Conservation (phyloP, 2,888 invertebrate genomes). For the Dione vanillae region DNA sequence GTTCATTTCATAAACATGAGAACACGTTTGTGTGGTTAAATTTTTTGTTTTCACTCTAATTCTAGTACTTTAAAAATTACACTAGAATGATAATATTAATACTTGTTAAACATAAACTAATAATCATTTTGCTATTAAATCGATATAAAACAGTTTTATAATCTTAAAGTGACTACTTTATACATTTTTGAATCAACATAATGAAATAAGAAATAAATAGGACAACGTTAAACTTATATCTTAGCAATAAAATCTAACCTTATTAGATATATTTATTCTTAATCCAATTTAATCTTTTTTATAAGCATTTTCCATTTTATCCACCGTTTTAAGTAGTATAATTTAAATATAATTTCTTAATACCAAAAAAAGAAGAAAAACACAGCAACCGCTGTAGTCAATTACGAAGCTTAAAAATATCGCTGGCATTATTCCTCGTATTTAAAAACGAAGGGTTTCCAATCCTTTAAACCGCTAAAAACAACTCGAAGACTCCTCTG, state of each 20-base stretch:
- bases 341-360: conserved; percentile 69
- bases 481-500: conserved; percentile 74
- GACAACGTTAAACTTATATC: too few species aligned
- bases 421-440: conserved; percentile 69
- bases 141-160: background rate
- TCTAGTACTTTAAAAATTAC: too few species aligned
- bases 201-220: conserved; percentile 50
- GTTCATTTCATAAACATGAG: too few species aligned
- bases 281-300: conserved; percentile 65
- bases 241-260: too few species aligned
- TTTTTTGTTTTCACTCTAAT: too few species aligned
- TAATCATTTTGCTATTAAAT: too few species aligned
- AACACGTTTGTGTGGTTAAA: too few species aligned
- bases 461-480: conserved; percentile 77
- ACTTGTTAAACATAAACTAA: too few species aligned
- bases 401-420: conserved; percentile 78
- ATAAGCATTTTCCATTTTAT: conserved; percentile 65
- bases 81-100: too few species aligned
- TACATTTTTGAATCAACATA: background rate
- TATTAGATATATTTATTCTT: too few species aligned
- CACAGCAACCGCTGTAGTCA: conserved; percentile 67
- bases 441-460: conserved; percentile 69
- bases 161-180: background rate
- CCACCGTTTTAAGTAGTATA: conserved; percentile 62
- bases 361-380: conserved; percentile 59